Evolutionary conservation across 2,797 vertebrate genomes (phyloP).

Genomic region (Streptopelia turtur): DNA sequence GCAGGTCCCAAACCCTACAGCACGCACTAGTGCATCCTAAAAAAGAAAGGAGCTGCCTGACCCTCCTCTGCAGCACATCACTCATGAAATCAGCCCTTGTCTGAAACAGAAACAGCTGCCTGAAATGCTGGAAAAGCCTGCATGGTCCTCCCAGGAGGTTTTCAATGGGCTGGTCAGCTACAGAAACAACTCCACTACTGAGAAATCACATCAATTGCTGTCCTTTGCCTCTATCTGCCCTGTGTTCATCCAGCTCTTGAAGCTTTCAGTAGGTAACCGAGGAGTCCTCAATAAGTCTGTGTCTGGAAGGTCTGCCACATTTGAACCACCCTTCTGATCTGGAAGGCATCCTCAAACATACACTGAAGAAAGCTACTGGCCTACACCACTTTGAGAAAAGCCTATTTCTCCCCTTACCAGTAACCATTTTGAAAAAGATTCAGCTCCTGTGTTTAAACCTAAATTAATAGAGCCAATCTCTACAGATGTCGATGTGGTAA

Average conservation of each 20-base stretch:
- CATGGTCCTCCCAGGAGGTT: not conserved
- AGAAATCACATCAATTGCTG: not conserved
- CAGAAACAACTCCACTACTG: not conserved
- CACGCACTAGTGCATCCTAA: not conserved
- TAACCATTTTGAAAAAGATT: constrained; percentile 61
- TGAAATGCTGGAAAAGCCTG: not conserved
- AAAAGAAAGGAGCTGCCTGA: not conserved
- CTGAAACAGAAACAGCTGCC: not conserved
- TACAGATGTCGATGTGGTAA: constrained; percentile 52
- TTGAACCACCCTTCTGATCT: not conserved
- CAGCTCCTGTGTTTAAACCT: constrained; percentile 55
- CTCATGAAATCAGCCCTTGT: not conserved
- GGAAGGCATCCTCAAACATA: not conserved
- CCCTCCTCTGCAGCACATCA: not conserved
- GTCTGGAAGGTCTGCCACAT: not conserved
- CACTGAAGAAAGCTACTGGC: not conserved
- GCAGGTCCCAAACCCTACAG: not conserved
- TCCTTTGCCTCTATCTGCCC: not conserved
- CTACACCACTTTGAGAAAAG: constrained; percentile 25
- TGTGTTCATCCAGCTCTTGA: not conserved
- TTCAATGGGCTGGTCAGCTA: not conserved
- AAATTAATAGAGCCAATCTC: constrained; percentile 70
- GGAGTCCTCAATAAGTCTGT: not conserved
- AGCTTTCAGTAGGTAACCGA: not conserved
- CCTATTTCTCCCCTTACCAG: constrained; percentile 22